Conservation (phyloP, 2,797 vertebrate genomes). For the Sebastes minor region DNA sequence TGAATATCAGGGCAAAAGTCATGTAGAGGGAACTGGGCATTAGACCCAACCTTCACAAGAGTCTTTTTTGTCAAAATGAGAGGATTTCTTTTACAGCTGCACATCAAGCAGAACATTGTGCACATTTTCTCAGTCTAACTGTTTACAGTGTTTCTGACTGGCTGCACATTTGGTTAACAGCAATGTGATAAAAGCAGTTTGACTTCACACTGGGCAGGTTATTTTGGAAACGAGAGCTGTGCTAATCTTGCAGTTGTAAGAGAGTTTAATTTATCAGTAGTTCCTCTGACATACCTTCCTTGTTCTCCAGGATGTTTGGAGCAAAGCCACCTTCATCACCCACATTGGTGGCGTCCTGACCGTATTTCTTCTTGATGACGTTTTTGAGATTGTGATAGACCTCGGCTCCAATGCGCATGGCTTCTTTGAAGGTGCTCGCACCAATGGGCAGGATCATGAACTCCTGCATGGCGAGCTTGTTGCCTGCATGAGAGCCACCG, state of each 20-base stretch:
- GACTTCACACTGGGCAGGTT: background rate
- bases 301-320: constrained; percentile 96
- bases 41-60: background rate
- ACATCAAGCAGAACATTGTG: background rate
- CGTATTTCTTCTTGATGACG: constrained; percentile 96
- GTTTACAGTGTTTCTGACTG: background rate
- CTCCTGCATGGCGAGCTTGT: constrained; percentile 98
- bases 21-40: background rate
- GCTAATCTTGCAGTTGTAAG: background rate
- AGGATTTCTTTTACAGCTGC: background rate
- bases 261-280: background rate
- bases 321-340: constrained; percentile 97
- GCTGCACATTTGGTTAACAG: background rate
- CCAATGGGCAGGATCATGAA: constrained; percentile 97
- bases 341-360: constrained; percentile 95
- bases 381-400: constrained; percentile 98
- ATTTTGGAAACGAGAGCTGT: background rate
- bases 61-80: background rate
- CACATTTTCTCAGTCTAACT: background rate
- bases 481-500: constrained; percentile 94
- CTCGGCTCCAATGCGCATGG: constrained; percentile 95
- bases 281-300: constrained; percentile 85
- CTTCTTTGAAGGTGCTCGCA: constrained; percentile 90
- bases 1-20: background rate
- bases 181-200: background rate